Conservation (phyloP, 2,797 vertebrate genomes). For the Xerus rutilus region DNA sequence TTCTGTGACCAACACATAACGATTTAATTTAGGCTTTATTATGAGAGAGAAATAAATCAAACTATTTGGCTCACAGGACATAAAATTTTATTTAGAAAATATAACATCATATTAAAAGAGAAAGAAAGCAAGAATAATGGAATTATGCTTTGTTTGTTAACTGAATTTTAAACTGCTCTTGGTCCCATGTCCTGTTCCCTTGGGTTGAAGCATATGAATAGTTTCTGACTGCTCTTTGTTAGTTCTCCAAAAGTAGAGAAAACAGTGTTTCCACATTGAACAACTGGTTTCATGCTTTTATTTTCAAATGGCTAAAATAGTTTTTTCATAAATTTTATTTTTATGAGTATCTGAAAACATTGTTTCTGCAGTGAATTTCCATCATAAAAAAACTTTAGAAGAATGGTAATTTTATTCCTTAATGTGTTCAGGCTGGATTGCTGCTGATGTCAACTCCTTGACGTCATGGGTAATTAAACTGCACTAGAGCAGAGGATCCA, state of each 20-base stretch:
- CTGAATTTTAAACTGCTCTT: not conserved
- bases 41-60: conserved; percentile 36
- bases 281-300: not conserved
- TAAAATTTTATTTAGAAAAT: conserved; percentile 38
- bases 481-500: not conserved
- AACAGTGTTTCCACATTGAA: not conserved
- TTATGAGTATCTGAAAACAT: not conserved
- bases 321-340: not conserved
- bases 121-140: not conserved
- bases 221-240: not conserved
- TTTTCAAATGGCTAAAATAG: not conserved
- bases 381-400: not conserved
- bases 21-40: conserved; percentile 22
- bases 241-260: not conserved
- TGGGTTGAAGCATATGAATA: not conserved
- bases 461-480: not conserved
- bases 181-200: not conserved
- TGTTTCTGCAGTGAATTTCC: not conserved
- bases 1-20: not conserved
- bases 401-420: not conserved
- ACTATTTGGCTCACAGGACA: not conserved
- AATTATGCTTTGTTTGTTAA: not conserved
- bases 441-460: not conserved
- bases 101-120: conserved; percentile 2
- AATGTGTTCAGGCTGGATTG: not conserved